Conservation (phyloP, 1,140 invertebrate species). For the Heliconius hewitsoni region DNA sequence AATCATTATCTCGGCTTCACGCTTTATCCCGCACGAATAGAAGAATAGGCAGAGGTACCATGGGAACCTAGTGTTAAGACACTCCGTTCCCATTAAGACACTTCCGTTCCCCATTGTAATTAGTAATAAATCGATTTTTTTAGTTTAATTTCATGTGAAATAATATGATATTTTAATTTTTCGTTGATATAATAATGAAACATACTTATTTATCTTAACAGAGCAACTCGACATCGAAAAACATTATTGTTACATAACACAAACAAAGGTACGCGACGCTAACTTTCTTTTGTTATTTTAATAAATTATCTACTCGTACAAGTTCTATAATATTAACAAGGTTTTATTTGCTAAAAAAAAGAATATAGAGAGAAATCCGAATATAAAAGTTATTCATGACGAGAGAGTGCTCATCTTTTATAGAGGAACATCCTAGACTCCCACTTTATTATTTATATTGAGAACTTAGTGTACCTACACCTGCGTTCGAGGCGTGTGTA, state of each 20-base stretch:
- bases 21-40: no score
- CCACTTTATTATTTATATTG: constrained; percentile 31
- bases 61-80: no score
- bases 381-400: constrained; percentile 32
- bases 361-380: constrained; percentile 20
- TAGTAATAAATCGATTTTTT: no score
- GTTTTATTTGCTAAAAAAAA: constrained; percentile 4
- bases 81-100: no score
- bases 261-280: constrained; percentile 41
- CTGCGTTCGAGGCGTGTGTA: constrained; percentile 12
- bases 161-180: neutral
- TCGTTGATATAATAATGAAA: neutral
- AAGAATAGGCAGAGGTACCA: no score
- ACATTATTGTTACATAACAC: constrained; percentile 42
- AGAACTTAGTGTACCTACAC: constrained; percentile 23
- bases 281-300: constrained; percentile 10
- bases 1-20: no score
- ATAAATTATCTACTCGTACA: neutral
- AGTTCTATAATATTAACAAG: neutral
- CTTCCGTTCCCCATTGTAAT: no score
- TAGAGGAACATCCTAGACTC: constrained; percentile 24
- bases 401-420: constrained; percentile 23
- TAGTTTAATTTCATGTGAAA: neutral
- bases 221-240: constrained; percentile 45
- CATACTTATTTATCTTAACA: constrained; percentile 35